These are phyloP conservation scores for Noturus placidus DNA, from an alignment of 2,113 vertebrate species.

Conservation along the genomic window DNA sequence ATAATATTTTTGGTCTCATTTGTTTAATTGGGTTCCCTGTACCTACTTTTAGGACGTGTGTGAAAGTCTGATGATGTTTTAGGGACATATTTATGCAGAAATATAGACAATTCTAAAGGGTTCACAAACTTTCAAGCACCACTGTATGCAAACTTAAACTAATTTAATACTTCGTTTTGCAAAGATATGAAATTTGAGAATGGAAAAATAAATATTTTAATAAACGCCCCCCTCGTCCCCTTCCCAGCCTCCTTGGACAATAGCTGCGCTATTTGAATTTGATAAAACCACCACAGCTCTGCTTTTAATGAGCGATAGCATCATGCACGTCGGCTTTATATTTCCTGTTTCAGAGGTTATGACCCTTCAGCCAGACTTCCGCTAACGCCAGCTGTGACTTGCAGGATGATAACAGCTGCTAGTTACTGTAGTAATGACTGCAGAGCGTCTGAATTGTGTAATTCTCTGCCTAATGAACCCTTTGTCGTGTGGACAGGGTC, in stretches of 20 bases:
- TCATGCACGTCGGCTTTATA: background rate
- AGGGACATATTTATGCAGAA: no score
- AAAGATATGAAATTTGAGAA: no score
- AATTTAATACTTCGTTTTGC: background rate
- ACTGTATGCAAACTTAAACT: background rate
- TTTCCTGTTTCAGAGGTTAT: background rate
- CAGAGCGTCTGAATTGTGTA: background rate
- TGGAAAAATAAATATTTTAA: no score
- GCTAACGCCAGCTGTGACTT: background rate
- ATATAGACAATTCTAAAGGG: no score
- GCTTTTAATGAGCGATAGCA: background rate
- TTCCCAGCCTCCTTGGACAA: no score
- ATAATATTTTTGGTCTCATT: no score
- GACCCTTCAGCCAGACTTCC: background rate
- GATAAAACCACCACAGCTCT: background rate
- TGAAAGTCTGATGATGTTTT: no score
- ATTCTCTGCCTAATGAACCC: background rate
- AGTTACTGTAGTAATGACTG: background rate
- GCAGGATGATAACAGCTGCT: background rate
- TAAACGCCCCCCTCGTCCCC: no score
- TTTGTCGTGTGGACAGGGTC: conserved; percentile 73
- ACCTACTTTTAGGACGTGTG: no score
- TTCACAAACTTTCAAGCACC: no score
- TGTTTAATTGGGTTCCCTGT: no score
- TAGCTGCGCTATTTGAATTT: background rate